A percentile compares a stretch with the other conserved stretches of the same genome.
These are phyloP conservation scores for Pangasianodon hypophthalmus DNA, from an alignment of 2,113 vertebrate species.

Conservation along the genomic window DNA sequence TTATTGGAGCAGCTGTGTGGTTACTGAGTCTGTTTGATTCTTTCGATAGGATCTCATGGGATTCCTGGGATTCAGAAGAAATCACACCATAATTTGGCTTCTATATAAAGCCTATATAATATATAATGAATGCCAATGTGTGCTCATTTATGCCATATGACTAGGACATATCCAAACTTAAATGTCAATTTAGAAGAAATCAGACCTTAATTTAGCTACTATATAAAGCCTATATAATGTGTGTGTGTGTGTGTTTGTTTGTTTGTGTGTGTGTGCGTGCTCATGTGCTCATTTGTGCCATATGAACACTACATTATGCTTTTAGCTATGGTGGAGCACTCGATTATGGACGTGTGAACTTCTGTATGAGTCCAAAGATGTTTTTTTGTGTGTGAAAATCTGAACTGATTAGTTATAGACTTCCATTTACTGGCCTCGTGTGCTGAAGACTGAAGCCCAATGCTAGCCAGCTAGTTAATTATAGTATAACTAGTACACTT, in stretches of 20 bases:
- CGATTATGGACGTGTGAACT: background rate
- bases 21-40: slow-evolving; percentile 39
- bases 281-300: background rate
- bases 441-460: background rate
- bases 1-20: slow-evolving; percentile 51
- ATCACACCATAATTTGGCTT: background rate
- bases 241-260: too few species aligned
- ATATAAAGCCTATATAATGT: too few species aligned
- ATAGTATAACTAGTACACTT: background rate
- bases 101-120: too few species aligned
- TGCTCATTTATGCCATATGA: too few species aligned
- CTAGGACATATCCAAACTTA: too few species aligned
- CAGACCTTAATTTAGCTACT: too few species aligned
- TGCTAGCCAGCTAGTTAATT: background rate
- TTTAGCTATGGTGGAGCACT: background rate
- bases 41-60: slow-evolving; percentile 39
- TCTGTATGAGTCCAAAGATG: background rate
- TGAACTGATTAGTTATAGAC: background rate
- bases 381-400: background rate
- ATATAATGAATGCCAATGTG: too few species aligned
- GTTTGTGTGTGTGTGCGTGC: too few species aligned
- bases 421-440: background rate
- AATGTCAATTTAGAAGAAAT: too few species aligned
- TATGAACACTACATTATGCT: background rate
- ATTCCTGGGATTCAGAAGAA: slow-evolving; percentile 14